These are phyloP conservation scores for Ptychoptera albimana DNA, from an alignment of 2,888 invertebrate genomes.

Conservation along the genomic window DNA sequence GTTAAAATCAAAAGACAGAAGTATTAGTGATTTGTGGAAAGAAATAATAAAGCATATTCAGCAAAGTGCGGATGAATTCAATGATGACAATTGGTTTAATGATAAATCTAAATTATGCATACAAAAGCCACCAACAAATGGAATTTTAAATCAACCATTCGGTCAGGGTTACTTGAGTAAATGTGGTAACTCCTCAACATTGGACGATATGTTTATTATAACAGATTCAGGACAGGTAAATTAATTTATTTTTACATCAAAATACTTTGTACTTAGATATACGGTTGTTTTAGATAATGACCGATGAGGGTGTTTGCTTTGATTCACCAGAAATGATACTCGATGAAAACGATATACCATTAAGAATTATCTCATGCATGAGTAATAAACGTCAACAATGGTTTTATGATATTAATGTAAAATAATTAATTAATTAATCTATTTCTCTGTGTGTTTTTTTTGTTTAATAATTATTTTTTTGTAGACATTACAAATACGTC, in stretches of 20 bases:
- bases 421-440: background rate
- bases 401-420: conserved; percentile 26
- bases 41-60: conserved; percentile 20
- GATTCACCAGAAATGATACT: conserved; percentile 40
- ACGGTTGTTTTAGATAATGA: conserved; percentile 44
- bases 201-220: conserved; percentile 52
- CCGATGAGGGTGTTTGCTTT: conserved; percentile 74
- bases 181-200: conserved; percentile 15
- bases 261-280: no score
- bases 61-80: conserved; percentile 13
- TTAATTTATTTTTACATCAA: background rate
- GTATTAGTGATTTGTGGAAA: conserved; percentile 12
- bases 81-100: conserved; percentile 5
- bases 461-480: conserved; percentile 5
- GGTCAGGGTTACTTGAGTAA: conserved; percentile 7
- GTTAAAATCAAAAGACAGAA: no score
- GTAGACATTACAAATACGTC: conserved; percentile 26
- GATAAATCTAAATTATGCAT: background rate
- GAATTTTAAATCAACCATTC: conserved; percentile 4
- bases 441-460: background rate
- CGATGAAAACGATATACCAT: conserved; percentile 15
- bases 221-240: conserved; percentile 36
- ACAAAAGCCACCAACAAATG: background rate
- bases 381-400: conserved; percentile 21
- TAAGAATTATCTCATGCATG: conserved; percentile 21